Base-by-base conservation (phyloP, 2,888 invertebrate genomes). In the Calephelis perditalis region DNA sequence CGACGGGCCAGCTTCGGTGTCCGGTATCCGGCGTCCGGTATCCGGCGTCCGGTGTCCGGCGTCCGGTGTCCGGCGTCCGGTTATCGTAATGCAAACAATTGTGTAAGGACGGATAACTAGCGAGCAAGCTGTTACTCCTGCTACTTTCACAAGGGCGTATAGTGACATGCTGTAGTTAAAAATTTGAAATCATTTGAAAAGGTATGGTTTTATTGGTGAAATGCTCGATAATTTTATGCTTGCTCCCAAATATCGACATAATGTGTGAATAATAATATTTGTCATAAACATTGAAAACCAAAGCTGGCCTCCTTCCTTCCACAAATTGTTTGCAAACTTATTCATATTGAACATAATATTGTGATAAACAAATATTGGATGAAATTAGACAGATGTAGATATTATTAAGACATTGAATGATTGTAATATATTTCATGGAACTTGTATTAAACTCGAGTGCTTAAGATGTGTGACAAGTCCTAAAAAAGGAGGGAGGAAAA, bases 281-380 rank as follows among this genome's bases (percentile, higher is more conserved):
- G 73, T 72, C 68, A 69, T 72, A 77, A 77, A 83, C 78, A 54
- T n/a, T 54, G 54, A 54, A 35, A 54, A 54, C 81, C 76, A 81
- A 87, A 84, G 93, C 93, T 94, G 94, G 95, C 94, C 94, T 94
- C 94, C 94, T 84, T 91, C 91, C 91, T 95, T 92, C 94, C 94
- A 93, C 95, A 95, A 95, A 95, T 95, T 95, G 95, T 95, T 95
- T 95, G 95, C 95, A 95, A 95, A 94, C 94, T 78, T 74, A 74
- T 77, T 71, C 69, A 60, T 49, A 65, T 70, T 68, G 69, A 68
- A 69, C 71, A 69, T 71, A 70, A 69, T 71, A 70, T 68, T 64
- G 66, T 66, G 57, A 58, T 65, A 61, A 58, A 56, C 56, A 61
- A 56, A 54, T 65, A 61, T 66, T 63, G 65, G 60, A 66, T 65